Evolutionary conservation across 2,113 vertebrate genomes (phyloP).

Genomic region (Sialia sialis): DNA sequence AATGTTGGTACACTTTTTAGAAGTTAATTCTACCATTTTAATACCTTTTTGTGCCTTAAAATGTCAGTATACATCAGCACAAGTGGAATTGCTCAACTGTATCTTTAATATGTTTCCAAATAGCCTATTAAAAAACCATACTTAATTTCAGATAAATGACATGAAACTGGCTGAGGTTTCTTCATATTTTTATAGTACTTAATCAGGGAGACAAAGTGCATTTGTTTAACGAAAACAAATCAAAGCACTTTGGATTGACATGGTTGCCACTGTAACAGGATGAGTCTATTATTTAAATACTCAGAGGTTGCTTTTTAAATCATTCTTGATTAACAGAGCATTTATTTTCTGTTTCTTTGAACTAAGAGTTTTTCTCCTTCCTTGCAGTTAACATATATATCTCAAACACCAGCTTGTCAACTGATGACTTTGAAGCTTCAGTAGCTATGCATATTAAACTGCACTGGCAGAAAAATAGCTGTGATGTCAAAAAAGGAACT

Average conservation of each 20-base stretch:
- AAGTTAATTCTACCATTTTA: not conserved
- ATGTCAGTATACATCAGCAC: not conserved
- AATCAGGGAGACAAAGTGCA: not conserved
- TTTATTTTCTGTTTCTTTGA: slow-evolving; percentile 22
- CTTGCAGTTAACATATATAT: not conserved
- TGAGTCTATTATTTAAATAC: not conserved
- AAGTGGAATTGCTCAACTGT: not conserved
- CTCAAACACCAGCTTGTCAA: slow-evolving; percentile 6
- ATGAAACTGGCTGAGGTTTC: not conserved
- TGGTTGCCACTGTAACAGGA: not conserved
- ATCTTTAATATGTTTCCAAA: not conserved
- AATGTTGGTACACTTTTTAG: not conserved
- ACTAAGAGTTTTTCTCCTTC: not conserved
- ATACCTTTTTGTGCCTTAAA: not conserved
- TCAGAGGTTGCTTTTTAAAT: not conserved
- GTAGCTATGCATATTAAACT: not conserved
- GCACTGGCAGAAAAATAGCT: slow-evolving; percentile 17
- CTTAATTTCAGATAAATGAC: not conserved
- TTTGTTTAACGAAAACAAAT: slow-evolving; percentile 4
- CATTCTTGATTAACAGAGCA: not conserved
- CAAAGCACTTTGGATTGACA: not conserved
- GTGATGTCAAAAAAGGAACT: slow-evolving; percentile 9
- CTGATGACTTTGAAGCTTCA: slow-evolving; percentile 10
- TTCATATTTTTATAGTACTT: not conserved
- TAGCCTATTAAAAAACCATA: not conserved